Percentiles rank a stretch among this genome's conserved stretches.
phyloP scores from a whole-genome alignment of 2,113 vertebrate species.

The Melanocharis versteri region DNA sequence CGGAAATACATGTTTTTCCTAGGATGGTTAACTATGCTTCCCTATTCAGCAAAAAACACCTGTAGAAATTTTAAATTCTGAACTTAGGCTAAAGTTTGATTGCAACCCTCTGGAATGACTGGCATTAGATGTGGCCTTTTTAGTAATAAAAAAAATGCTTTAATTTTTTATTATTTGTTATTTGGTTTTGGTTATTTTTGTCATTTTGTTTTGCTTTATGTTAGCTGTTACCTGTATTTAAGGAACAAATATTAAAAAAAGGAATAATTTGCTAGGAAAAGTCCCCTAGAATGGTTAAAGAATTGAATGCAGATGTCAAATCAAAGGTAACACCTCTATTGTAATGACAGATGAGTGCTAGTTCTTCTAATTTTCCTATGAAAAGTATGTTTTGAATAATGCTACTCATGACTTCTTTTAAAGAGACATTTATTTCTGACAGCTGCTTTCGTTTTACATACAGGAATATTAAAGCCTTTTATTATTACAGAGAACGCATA shows the following conservation, averaged over 20 bases:
- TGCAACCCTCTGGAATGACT: background rate
- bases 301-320: background rate
- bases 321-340: background rate
- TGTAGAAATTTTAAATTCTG: background rate
- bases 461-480: background rate
- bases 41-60: background rate
- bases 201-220: background rate
- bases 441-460: constrained; percentile 6
- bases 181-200: background rate
- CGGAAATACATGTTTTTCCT: background rate
- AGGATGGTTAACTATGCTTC: background rate
- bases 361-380: background rate
- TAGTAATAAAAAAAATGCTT: background rate
- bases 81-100: background rate
- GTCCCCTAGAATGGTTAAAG: background rate
- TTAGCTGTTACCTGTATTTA: background rate
- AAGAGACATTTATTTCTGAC: background rate
- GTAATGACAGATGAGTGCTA: background rate
- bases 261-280: background rate
- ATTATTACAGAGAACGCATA: background rate
- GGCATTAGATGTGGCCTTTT: background rate
- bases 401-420: background rate
- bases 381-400: constrained; percentile 1
- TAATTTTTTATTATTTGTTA: background rate
- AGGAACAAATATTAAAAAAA: background rate